Percentiles rank a stretch among this genome's conserved stretches.
Conservation (phyloP, 2,113 vertebrate genomes). For the Bettongia penicillata region DNA sequence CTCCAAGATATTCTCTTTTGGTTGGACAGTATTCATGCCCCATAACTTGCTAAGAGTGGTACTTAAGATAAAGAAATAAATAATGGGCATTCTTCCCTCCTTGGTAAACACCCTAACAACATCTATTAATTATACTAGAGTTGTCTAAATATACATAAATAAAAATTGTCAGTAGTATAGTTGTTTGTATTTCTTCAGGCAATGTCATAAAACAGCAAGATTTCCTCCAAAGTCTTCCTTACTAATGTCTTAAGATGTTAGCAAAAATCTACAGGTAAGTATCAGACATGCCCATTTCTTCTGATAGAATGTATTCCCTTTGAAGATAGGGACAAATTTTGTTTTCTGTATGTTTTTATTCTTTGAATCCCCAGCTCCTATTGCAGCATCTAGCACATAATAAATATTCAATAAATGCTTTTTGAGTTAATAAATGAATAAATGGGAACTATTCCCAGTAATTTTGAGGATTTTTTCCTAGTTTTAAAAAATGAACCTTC, state of each 20-base stretch:
- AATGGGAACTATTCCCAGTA: background rate
- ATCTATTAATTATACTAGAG: background rate
- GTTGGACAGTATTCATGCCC: background rate
- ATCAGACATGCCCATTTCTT: background rate
- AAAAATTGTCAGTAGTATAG: background rate
- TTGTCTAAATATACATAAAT: background rate
- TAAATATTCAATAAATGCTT: background rate
- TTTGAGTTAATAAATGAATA: background rate
- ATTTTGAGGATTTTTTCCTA: background rate
- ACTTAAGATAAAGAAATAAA: background rate
- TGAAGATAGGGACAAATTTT: background rate
- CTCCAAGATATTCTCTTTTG: background rate
- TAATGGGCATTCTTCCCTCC: background rate
- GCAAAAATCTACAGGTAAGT: background rate
- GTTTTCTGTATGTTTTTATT: background rate
- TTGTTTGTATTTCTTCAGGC: background rate
- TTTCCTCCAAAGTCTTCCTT: background rate
- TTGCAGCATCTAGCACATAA: background rate
- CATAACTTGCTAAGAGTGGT: background rate
- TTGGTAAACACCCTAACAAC: background rate
- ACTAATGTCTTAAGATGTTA: background rate
- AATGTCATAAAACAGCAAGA: background rate
- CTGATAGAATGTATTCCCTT: background rate
- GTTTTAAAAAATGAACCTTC: background rate
- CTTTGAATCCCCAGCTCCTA: background rate